Base-by-base conservation (phyloP, 2,797 vertebrate genomes). In the Mallotus villosus region DNA sequence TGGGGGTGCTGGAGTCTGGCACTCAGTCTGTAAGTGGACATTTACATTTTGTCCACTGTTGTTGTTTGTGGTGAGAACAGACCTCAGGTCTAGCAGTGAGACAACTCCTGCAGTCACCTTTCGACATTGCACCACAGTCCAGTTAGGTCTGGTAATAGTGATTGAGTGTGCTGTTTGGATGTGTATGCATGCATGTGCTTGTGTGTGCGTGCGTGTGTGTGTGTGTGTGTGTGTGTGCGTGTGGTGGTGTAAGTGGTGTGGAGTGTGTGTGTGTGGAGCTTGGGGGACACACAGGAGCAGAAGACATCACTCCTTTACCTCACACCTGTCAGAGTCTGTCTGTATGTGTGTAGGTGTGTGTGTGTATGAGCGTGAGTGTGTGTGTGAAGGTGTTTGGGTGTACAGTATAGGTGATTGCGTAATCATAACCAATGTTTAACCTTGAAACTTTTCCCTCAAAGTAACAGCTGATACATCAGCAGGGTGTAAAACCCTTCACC, bases 121-220 rank as follows among this genome's bases (percentile, higher is more conserved):
- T 70, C 81, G 83, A 87, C 83, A 82, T 81, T 88, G 85, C 80
- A 7, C 73, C 72, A 59, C 66, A 75, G 78, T 67, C 64, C 51
- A 81, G 78, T 46, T 72, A 68, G 74, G 76, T 53, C 75, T 71
- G 61, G 69, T 80, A 84, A 87, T 82, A 61, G 77, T 83, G 83
- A 86, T 82, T 72, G 76, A 82, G 72, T 78, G 69, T n/a, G 37
- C 76, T 57, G 7, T 21, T 5, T n/a, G 34, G 34, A 16, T 11
- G 17, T 34, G 32, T 63, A 27, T 63, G 62, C 34, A 8, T 51
- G 9, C 9, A 8, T 51, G 46, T 51, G 46, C 25, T 82, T 72
- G 76, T 81, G 72, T 78, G 69, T n/a, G 37, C 76, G 32, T 55
- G 17, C 11, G 3, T 19, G 32, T 51, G 11, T 51, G 7, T 9